Evolutionary conservation across 2,113 vertebrate species (phyloP), one percentile per base, ranked within the genome.

Genomic region (Mixornis gularis): DNA sequence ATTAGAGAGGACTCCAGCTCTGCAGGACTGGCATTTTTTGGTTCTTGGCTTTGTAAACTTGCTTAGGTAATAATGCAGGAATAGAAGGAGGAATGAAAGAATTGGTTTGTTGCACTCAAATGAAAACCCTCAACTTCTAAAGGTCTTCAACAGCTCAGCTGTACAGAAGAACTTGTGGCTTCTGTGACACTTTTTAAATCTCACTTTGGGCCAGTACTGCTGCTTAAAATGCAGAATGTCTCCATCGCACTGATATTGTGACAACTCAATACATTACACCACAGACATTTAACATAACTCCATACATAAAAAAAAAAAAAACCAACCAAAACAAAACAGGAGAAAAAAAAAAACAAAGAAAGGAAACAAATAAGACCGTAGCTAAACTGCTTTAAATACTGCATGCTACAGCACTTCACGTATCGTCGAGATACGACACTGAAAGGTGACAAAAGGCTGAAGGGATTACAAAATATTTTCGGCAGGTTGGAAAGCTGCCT

Each of bases 341-440:
- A 49, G 24, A 19, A 36, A 38, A 38, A n/a, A 71, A 53, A 53
- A 29, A n/a, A 52, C 4, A 68, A 94, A 63, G 10, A 88, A 90
- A 85, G 40, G 56, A 86, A 96, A 91, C 70, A 94, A 94, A 32
- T 92, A 70, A 96, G 97, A 97, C 96, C 92, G 96, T 95, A 97
- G 96, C 97, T 95, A 97, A 96, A 97, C 96, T 95, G 97, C 97
- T 97, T 96, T 96, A 97, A 98, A 98, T 98, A 98, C 98, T 98
- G 98, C 98, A 99, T 98, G 98, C 98, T 98, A 98, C 97, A 98
- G 97, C 96, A 97, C 97, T 96, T 95, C 97, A 90, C 60, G 97
- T 93, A 94, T 91, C 97, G 30, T 97, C 73, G 17, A 95, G 97
- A 96, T 91, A 94, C 79, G 94, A 95, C 88, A 96, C 77, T 87